Base-by-base conservation (phyloP, 2,888 invertebrate species). In the Drosophila demipolita region DNA sequence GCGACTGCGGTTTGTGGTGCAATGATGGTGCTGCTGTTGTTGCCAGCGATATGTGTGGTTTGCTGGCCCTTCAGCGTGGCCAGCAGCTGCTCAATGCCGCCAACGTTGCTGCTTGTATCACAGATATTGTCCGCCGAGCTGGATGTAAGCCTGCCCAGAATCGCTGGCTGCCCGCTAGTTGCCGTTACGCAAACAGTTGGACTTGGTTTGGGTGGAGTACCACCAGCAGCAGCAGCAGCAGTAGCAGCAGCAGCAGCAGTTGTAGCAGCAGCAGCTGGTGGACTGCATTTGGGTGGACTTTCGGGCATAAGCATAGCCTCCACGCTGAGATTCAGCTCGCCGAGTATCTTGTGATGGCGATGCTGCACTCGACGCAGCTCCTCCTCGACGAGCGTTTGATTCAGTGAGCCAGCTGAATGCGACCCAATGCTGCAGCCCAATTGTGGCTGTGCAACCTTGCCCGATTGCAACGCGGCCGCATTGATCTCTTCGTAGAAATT, bases 241-340 rank as follows among this genome's bases (percentile, higher is more conserved):
- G 48, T 42, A 11, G 29, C 48, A 11, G 74, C 60, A 29, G 80
- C 72, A 20, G 70, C 74, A 33, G 78, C 73, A 26, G 83, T n/a
- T n/a, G n/a, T n/a, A n/a, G n/a, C n/a, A n/a, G n/a, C 80, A 53
- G 93, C 93, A 70, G 94, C 93, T 17, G 94, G 93, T 32, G 94
- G 94, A 84, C 94, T 93, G 76, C 92, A 92, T 68, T 91, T 93
- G 78, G 93, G 93, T 74, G 93, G 93, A 80, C 95, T 95, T 89
- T 96, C 95, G 23, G 97, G 97, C 97, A 97, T 98, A 79, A 98
- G 93, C 97, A 98, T 97, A 53, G 97, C 97, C 93, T 98, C 97
- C 52, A 97, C 96, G 83, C 97, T 96, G 72, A 98, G 94, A 94
- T 97, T 97, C 70, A 98, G 94, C 93, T 98, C 97, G 52, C 97